These are phyloP conservation scores for Crossaster papposus DNA, from an alignment of 53 echinoderm and acorn worm genomes.

Conservation along the genomic window DNA sequence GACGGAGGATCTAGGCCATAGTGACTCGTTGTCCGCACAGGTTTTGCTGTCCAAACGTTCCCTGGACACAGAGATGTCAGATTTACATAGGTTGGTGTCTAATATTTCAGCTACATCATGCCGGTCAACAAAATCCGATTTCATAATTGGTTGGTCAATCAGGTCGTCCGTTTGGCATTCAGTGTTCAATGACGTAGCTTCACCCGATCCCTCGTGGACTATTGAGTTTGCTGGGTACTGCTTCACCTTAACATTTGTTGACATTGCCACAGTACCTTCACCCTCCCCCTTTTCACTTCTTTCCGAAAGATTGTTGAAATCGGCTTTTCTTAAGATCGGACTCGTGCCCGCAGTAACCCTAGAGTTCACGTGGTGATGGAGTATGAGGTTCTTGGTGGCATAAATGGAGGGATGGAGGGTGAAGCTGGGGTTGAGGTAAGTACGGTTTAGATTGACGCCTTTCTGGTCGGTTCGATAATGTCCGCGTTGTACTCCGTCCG, in stretches of 20 bases:
- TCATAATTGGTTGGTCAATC: not conserved
- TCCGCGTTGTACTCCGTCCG: conserved; percentile 94
- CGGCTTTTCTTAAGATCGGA: conserved; percentile 6
- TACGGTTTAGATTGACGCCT: conserved; percentile 90
- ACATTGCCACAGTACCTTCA: conserved; percentile 8
- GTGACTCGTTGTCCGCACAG: conserved; percentile 1
- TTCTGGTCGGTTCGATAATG: conserved; percentile 95
- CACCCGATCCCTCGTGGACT: conserved; percentile 25
- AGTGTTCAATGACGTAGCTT: not conserved
- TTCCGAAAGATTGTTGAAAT: conserved; percentile 13
- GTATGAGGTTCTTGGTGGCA: conserved; percentile 82
- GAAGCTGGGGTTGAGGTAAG: conserved; percentile 86
- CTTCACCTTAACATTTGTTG: not conserved
- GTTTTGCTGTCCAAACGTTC: not conserved
- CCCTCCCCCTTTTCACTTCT: conserved; percentile 3
- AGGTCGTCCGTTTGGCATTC: not conserved
- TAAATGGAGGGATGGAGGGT: conserved; percentile 85
- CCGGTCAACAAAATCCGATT: not conserved
- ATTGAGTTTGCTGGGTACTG: conserved; percentile 17
- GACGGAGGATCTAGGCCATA: conserved; percentile 6
- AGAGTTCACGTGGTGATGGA: conserved; percentile 81
- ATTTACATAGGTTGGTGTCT: not conserved
- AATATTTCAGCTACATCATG: not conserved
- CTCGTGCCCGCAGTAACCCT: conserved; percentile 45
- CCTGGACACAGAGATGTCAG: not conserved